A percentile compares a stretch with the other conserved stretches of the same genome.
Evolutionary conservation across 2,888 invertebrate species (phyloP).

Genomic region (Erebia ligea): DNA sequence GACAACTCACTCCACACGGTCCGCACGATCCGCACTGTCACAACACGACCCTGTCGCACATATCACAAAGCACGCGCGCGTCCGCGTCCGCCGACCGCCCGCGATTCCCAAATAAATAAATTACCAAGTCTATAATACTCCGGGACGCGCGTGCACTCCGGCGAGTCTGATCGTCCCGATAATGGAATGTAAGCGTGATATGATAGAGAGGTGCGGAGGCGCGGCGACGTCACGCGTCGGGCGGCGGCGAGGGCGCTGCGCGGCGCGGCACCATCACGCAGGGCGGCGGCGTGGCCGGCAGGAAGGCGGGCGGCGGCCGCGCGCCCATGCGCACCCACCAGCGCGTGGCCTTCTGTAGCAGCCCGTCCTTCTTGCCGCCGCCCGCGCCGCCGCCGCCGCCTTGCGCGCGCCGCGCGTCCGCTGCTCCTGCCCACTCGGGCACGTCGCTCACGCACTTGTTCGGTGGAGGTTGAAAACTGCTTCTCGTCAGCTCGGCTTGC

Average conservation of each 20-base stretch:
- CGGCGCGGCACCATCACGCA: conserved; percentile 65
- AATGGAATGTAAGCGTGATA: conserved; percentile 82
- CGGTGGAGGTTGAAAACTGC: conserved; percentile 86
- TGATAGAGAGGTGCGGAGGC: conserved; percentile 54
- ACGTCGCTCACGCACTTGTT: conserved; percentile 87
- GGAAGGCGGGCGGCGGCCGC: conserved; percentile 59
- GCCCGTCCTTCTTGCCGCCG: conserved; percentile 73
- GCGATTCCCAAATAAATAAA: conserved; percentile 77
- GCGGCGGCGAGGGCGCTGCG: conserved; percentile 57
- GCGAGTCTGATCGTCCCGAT: conserved; percentile 73
- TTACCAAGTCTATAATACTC: conserved; percentile 78
- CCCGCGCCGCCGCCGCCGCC: conserved; percentile 49
- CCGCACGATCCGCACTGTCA: conserved; percentile 45
- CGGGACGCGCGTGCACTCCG: conserved; percentile 66
- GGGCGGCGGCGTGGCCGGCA: conserved; percentile 59
- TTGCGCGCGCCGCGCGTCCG: conserved; percentile 50
- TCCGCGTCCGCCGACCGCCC: conserved; percentile 44
- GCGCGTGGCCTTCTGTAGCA: conserved; percentile 80
- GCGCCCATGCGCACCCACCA: conserved; percentile 81
- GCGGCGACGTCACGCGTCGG: conserved; percentile 58
- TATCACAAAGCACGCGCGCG: conserved; percentile 54
- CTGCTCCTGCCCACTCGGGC: conserved; percentile 81
- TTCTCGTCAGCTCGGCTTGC: conserved; percentile 87
- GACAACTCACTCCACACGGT: conserved; percentile 43
- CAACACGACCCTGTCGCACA: conserved; percentile 52